A percentile compares a stretch with the other conserved stretches of the same genome.
phyloP scores from a whole-genome alignment of 2,797 vertebrate genomes.

The Atherinosoma microstoma region DNA sequence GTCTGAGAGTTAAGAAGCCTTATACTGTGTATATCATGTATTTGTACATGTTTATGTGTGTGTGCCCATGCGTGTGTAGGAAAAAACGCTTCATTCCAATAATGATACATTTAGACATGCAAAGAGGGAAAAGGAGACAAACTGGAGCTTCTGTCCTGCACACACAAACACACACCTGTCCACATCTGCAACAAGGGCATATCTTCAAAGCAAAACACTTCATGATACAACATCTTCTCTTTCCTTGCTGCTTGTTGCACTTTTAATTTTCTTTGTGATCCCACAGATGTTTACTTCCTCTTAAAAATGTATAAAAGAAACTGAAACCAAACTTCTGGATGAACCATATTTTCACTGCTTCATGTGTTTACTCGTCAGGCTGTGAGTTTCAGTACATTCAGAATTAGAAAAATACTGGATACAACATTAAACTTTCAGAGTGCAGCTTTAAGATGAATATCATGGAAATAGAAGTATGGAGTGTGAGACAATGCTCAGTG shows the following conservation, averaged over 20 bases:
- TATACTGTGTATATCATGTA: background rate
- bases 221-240: background rate
- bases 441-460: background rate
- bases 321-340: background rate
- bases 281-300: conserved; percentile 6
- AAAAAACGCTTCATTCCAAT: conserved; percentile 1
- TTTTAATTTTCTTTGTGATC: background rate
- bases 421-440: background rate
- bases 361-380: background rate
- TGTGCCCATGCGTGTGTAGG: background rate
- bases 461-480: background rate
- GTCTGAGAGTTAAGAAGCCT: background rate
- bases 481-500: background rate
- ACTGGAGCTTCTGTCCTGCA: background rate
- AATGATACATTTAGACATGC: conserved; percentile 7
- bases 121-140: background rate
- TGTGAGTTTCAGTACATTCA: conserved; percentile 2
- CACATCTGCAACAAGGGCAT: background rate
- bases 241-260: background rate
- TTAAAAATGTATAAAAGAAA: background rate
- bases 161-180: background rate
- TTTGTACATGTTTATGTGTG: background rate
- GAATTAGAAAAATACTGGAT: background rate
- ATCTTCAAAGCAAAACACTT: background rate
- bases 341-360: background rate